Evolutionary conservation across 2,888 invertebrate genomes (phyloP).

Genomic region (Pristionchus fissidentatus): DNA sequence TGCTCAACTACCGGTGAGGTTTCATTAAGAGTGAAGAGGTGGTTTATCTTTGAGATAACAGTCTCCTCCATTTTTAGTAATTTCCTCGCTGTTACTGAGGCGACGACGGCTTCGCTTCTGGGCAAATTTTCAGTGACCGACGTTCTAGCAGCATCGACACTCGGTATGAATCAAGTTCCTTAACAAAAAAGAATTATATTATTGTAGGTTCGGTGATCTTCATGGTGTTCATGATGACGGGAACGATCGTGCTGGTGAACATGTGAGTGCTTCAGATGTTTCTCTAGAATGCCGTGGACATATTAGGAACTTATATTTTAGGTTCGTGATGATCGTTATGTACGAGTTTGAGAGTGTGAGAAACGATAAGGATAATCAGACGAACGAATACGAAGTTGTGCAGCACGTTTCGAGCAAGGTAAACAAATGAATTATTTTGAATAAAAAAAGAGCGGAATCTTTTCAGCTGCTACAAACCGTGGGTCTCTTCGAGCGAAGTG

Average conservation of each 20-base stretch:
- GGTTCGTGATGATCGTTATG: constrained; percentile 65
- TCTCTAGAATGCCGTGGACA: no score
- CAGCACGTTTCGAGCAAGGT: constrained; percentile 64
- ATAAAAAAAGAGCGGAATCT: not conserved
- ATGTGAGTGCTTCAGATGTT: constrained; percentile 52
- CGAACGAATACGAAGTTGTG: constrained; percentile 67
- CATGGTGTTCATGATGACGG: constrained; percentile 60
- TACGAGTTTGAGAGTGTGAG: constrained; percentile 64
- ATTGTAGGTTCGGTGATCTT: constrained; percentile 57
- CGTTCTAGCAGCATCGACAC: constrained; percentile 42
- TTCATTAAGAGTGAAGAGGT: no score
- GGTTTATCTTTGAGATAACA: no score
- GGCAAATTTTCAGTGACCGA: constrained; percentile 59
- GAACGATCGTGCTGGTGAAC: constrained; percentile 62
- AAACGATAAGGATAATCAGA: constrained; percentile 61
- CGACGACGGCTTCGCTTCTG: constrained; percentile 61
- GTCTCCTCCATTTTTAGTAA: constrained; percentile 50
- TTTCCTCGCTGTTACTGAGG: constrained; percentile 54
- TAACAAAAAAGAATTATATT: not conserved
- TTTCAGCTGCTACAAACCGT: constrained; percentile 30
- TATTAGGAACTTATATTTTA: not conserved
- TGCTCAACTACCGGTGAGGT: constrained; percentile 52
- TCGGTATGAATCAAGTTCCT: constrained; percentile 8
- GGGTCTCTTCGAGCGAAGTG: constrained; percentile 37
- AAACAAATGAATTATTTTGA: not conserved